These are phyloP conservation scores for Caenorhabditis wallacei DNA, from an alignment of 2,888 invertebrate species.

Conservation along the genomic window DNA sequence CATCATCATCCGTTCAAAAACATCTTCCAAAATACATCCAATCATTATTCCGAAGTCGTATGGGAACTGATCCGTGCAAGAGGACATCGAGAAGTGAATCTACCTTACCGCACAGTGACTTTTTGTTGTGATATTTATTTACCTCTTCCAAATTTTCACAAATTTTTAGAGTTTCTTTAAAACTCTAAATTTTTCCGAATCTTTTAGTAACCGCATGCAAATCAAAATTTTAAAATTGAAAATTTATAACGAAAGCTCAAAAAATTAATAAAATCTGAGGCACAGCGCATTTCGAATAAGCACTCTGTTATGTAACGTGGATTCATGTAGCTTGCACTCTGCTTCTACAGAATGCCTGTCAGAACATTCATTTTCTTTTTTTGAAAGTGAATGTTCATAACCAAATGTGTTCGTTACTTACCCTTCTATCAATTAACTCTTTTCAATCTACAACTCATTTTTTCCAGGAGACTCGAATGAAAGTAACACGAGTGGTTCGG, in stretches of 20 bases:
- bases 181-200: slow-evolving; percentile 22
- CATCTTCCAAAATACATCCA: slow-evolving; percentile 83
- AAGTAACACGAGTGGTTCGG: slow-evolving; percentile 81
- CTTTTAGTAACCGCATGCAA: slow-evolving; percentile 48
- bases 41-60: slow-evolving; percentile 81
- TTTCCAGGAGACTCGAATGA: slow-evolving; percentile 80
- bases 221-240: not conserved
- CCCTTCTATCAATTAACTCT: slow-evolving; percentile 19
- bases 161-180: slow-evolving; percentile 23
- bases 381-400: slow-evolving; percentile 21
- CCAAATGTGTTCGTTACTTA: slow-evolving; percentile 56
- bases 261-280: too few relatives aligned
- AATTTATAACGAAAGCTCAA: not conserved
- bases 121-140: slow-evolving; percentile 56
- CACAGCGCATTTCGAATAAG: slow-evolving; percentile 24
- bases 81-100: slow-evolving; percentile 75
- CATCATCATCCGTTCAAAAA: slow-evolving; percentile 79
- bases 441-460: not conserved
- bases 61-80: slow-evolving; percentile 83
- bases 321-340: slow-evolving; percentile 32
- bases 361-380: slow-evolving; percentile 2
- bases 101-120: slow-evolving; percentile 66
- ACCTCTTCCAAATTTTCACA: slow-evolving; percentile 13
- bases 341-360: slow-evolving; percentile 37
- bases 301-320: slow-evolving; percentile 60